A percentile compares a stretch with the other conserved stretches of the same genome.
Evolutionary conservation across 2,797 vertebrate genomes (phyloP).

Genomic region (Buceros bicornis): DNA sequence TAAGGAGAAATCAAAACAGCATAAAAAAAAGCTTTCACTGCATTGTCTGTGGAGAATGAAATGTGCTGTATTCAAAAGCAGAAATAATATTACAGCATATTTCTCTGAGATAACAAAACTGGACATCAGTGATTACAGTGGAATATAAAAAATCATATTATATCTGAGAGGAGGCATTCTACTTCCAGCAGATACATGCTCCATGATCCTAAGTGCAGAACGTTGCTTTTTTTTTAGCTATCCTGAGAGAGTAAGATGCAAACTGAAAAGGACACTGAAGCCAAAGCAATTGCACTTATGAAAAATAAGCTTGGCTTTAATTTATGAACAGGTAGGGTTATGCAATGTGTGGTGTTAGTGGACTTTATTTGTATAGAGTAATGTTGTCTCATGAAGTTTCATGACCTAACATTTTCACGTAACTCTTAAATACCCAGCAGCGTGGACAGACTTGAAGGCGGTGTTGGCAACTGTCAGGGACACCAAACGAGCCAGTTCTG

Average conservation of each 20-base stretch:
- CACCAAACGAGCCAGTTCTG: neutral
- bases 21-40: neutral
- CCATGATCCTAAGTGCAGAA: neutral
- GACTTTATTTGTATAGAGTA: neutral
- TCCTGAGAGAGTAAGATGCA: neutral
- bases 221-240: neutral
- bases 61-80: neutral
- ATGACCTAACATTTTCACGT: neutral
- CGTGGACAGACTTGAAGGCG: accelerated
- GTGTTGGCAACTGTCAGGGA: neutral
- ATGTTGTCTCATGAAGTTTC: neutral
- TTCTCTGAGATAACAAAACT: neutral
- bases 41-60: neutral
- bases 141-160: neutral
- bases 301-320: neutral
- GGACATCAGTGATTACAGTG: neutral
- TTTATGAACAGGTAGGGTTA: neutral
- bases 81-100: neutral
- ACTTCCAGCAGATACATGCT: neutral
- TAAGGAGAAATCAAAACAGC: neutral
- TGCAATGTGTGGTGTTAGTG: neutral
- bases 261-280: neutral
- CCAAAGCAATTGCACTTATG: neutral
- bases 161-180: neutral
- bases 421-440: neutral